Conservation (phyloP, 2,113 vertebrate genomes). For the Lophura nycthemera region DNA sequence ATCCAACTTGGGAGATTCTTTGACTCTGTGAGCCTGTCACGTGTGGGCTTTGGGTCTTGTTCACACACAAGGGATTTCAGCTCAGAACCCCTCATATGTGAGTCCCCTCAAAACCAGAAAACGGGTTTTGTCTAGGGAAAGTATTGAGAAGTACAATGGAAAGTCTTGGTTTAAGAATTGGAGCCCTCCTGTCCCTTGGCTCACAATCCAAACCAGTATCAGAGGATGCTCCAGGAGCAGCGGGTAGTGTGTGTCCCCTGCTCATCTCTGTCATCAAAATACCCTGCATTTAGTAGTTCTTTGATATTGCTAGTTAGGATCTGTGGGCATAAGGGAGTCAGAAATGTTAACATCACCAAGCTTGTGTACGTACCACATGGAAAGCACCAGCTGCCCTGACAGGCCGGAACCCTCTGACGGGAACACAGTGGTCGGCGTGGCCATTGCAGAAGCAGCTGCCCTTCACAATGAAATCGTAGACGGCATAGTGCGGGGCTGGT, state of each 20-base stretch:
- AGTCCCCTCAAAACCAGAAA: background rate
- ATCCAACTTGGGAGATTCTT: too few relatives aligned
- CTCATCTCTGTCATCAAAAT: background rate
- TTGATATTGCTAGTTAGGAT: background rate
- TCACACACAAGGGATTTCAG: background rate
- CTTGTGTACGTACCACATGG: conserved; percentile 82
- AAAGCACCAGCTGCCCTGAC: conserved; percentile 77
- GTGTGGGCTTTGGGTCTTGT: background rate
- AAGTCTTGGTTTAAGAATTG: background rate
- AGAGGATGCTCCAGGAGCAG: background rate
- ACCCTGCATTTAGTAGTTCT: background rate
- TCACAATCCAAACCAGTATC: background rate
- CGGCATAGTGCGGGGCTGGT: conserved; percentile 82
- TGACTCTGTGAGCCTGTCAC: too few relatives aligned
- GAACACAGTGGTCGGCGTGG: conserved; percentile 90
- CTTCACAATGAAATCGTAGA: conserved; percentile 96
- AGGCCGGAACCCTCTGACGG: conserved; percentile 82
- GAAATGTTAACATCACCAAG: background rate
- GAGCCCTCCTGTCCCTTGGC: background rate
- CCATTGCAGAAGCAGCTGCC: conserved; percentile 97
- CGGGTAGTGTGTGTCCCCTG: fast-evolving
- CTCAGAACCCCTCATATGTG: background rate
- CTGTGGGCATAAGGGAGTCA: background rate
- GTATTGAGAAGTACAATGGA: background rate
- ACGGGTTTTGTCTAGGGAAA: background rate